A percentile compares a stretch with the other conserved stretches of the same genome.
Evolutionary conservation across 2,797 vertebrate genomes (phyloP).

Genomic region (Pygocentrus nattereri): DNA sequence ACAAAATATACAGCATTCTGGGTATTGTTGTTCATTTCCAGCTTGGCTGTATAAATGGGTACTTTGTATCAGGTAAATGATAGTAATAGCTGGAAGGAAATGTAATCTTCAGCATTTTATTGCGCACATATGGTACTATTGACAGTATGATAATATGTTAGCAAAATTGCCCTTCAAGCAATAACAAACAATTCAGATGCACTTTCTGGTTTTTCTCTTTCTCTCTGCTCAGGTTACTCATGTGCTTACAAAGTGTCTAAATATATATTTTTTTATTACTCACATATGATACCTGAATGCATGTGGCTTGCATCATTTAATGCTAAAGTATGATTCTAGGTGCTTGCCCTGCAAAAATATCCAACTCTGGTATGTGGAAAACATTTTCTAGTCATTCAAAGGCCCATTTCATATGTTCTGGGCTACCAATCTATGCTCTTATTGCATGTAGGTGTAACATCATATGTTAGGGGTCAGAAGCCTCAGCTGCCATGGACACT

Average conservation of each 20-base stretch:
- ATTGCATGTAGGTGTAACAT: background rate
- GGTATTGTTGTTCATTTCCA: constrained; percentile 29
- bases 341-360: too few species aligned
- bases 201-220: background rate
- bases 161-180: background rate
- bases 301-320: too few species aligned
- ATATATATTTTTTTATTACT: too few species aligned
- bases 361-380: too few species aligned
- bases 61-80: constrained; percentile 15
- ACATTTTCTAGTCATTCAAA: background rate
- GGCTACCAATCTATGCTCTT: background rate
- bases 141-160: background rate
- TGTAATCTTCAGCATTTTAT: constrained; percentile 22
- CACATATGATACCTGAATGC: too few species aligned
- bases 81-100: constrained; percentile 27
- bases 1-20: constrained; percentile 9
- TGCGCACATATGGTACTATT: background rate
- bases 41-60: constrained; percentile 20
- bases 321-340: too few species aligned
- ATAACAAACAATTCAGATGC: background rate
- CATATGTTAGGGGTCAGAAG: background rate
- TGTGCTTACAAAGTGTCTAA: background rate
- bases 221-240: accelerated
- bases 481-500: constrained; percentile 14
- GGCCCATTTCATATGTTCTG: background rate